phyloP scores from a whole-genome alignment of 2,113 vertebrate species.

The Perca flavescens region DNA sequence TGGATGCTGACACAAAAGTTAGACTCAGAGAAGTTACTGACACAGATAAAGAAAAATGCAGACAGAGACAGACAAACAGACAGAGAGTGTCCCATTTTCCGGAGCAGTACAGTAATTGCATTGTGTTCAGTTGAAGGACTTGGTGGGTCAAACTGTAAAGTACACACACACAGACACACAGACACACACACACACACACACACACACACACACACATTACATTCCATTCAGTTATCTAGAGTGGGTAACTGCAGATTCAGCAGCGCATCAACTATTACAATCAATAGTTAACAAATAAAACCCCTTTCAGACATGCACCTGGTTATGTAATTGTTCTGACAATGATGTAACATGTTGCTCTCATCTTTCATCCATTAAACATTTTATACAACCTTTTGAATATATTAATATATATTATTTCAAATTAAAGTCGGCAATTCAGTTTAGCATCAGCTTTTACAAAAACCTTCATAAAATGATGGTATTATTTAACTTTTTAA shows the following conservation, averaged over 20 bases:
- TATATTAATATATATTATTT: too few relatives aligned
- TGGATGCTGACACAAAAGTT: background rate
- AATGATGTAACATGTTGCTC: background rate
- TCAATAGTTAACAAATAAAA: background rate
- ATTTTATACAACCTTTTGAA: too few relatives aligned
- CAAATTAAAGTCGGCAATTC: too few relatives aligned
- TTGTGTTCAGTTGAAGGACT: conserved; percentile 61
- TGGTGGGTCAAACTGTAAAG: conserved; percentile 71
- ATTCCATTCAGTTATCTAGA: conserved; percentile 49
- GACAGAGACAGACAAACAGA: conserved; percentile 7
- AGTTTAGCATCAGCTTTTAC: too few relatives aligned
- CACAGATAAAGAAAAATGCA: background rate
- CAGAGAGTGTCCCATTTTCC: conserved; percentile 48
- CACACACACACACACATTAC: too few relatives aligned
- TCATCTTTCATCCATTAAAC: background rate
- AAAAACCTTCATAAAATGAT: too few relatives aligned
- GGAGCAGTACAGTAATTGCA: conserved; percentile 58
- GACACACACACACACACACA: conserved; percentile 1
- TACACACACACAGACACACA: conserved; percentile 19
- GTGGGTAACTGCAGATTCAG: conserved; percentile 23
- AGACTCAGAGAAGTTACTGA: conserved; percentile 10
- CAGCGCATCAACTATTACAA: conserved; percentile 18
- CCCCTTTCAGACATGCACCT: background rate
- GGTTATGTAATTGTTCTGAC: background rate
- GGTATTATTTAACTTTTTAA: too few relatives aligned